Base-by-base conservation (phyloP, 2,113 vertebrate genomes). In the Ivindomyrus marchei region DNA sequence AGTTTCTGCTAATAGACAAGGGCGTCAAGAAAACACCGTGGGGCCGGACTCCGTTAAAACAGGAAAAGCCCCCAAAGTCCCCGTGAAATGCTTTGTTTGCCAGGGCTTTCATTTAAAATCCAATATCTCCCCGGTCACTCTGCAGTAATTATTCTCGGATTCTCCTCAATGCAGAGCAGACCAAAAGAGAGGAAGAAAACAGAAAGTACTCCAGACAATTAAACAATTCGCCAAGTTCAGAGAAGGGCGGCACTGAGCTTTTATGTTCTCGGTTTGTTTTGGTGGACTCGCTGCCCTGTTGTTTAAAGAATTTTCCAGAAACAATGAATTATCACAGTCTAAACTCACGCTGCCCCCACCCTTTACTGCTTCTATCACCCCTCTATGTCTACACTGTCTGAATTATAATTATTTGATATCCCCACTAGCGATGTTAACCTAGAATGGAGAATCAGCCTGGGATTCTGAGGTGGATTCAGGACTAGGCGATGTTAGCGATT, bases 271-370 rank as follows among this genome's bases (percentile, higher is more conserved):
- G 1, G 74, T 19, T 80, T 80, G 74, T 80, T 80, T 80, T 80
- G 74, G 36, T 80, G 31, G 11, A 80, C 74, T 80, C 3, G 36
- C 13, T 42, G 74, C 39, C 74, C 31, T 42, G 74, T 42, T 80
- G 74, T 39, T 80, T 80, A 80, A 80, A 80, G 36, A 80, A 80
- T 80, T 36, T 80, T 80, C 74, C 74, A 80, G 74, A 80, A 42
- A 80, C 74, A 19, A 80, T 80, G 74, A 80, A 80, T 80, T 80
- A 42, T 80, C 74, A 80, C 13, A 42, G 74, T 80, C 74, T 39
- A n/a, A 80, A 80, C 11, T 80, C 74, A 36, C 6, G 3, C 36
- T 19, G 74, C 11, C 66, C 31, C 15, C 36, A 80, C 74, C 74
- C 74, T 3, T 80, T 42, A 8, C 36, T 42, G 74, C 74, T 80